Evolutionary conservation across 2,113 vertebrate species (phyloP).

Genomic region (Microcebus griseorufus): DNA sequence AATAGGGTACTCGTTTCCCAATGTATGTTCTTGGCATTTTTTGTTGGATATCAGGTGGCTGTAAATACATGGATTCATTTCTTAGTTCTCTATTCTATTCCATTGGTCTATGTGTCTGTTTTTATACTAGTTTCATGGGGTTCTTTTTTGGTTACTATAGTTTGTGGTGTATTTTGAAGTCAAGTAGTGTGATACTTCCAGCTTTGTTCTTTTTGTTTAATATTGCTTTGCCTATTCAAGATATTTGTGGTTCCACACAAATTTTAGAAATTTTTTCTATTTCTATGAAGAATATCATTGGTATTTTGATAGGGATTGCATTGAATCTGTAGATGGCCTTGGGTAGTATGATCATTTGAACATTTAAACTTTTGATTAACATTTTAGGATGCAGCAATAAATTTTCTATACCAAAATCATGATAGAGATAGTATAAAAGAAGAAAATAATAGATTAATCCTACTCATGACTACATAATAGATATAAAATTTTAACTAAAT

Average conservation of each 20-base stretch:
- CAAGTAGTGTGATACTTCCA: no score
- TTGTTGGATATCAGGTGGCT: not conserved
- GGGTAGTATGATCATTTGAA: not conserved
- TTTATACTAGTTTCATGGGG: not conserved
- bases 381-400: not conserved
- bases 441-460: not conserved
- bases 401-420: not conserved
- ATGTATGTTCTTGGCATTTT: not conserved
- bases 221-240: no score
- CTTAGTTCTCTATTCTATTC: not conserved
- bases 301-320: not conserved
- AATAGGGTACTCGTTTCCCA: not conserved
- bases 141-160: no score
- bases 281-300: not conserved
- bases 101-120: not conserved
- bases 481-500: slow-evolving; percentile 11
- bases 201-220: no score
- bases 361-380: not conserved
- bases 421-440: not conserved
- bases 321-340: not conserved
- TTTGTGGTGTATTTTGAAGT: no score
- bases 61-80: not conserved
- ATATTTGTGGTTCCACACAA: no score
- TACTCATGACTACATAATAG: not conserved
- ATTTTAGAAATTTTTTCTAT: not conserved